These are phyloP conservation scores for Drosophila bocqueti DNA, from an alignment of 1,140 invertebrate species.

Conservation along the genomic window DNA sequence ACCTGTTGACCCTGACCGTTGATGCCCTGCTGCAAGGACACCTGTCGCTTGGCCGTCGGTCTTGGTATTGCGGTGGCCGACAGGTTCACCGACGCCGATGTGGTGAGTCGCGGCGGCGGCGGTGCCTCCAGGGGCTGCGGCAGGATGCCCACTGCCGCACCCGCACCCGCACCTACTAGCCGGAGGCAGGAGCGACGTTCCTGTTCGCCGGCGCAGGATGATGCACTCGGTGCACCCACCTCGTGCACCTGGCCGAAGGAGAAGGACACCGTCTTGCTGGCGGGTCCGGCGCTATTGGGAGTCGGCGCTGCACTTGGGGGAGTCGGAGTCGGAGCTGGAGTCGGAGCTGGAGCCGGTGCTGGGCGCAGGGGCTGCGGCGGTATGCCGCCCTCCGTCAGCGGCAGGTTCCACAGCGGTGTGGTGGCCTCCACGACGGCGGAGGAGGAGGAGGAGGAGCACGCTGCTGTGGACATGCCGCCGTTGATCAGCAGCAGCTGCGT, in stretches of 20 bases:
- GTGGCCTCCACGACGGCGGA: conserved; percentile 62
- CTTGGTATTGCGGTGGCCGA: conserved; percentile 73
- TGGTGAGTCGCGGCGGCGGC: conserved; percentile 84
- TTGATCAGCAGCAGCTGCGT: conserved; percentile 37
- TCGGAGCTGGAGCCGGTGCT: conserved; percentile 82
- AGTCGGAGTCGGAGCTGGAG: conserved; percentile 74
- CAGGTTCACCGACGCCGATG: conserved; percentile 61
- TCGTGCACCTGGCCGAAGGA: conserved; percentile 68
- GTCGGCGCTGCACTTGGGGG: conserved; percentile 44
- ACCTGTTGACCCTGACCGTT: conserved; percentile 22
- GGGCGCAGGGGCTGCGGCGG: conserved; percentile 85
- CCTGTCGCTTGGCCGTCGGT: conserved; percentile 71
- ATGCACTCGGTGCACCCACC: neutral
- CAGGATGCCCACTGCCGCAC: conserved; percentile 2
- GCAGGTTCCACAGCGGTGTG: conserved; percentile 79
- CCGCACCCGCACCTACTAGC: neutral
- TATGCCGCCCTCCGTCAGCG: conserved; percentile 77
- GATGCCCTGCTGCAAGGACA: conserved; percentile 66
- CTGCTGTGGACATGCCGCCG: neutral
- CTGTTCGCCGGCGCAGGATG: neutral
- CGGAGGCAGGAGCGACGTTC: conserved; percentile 50
- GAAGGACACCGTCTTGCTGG: conserved; percentile 77
- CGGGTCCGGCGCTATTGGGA: conserved; percentile 60
- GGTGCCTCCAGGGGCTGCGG: conserved; percentile 77
- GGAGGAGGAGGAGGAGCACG: neutral